Conservation (phyloP, 2,113 vertebrate species). For the Galemys pyrenaicus region DNA sequence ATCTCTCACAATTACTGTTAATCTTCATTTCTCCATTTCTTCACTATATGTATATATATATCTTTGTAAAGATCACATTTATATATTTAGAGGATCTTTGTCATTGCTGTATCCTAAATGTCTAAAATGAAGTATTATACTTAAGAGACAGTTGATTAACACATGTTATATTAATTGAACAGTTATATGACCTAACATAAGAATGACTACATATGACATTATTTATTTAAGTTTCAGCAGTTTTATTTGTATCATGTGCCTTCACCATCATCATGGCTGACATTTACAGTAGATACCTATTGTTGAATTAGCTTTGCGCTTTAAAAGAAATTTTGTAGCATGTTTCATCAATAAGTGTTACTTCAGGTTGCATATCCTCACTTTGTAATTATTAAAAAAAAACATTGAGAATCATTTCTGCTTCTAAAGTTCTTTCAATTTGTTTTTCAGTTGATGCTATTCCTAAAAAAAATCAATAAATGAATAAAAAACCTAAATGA, state of each 20-base stretch:
- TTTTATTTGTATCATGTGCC: background rate
- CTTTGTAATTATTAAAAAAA: background rate
- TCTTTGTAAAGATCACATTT: background rate
- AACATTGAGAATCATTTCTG: background rate
- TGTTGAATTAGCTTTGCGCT: background rate
- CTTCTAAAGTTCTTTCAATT: background rate
- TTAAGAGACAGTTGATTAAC: background rate
- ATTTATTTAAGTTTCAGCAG: background rate
- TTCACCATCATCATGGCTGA: background rate
- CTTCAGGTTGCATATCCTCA: background rate
- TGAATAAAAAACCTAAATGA: background rate
- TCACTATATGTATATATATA: background rate
- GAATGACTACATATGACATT: background rate
- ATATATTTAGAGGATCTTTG: background rate
- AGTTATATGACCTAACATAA: background rate
- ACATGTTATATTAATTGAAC: background rate
- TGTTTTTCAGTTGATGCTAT: background rate
- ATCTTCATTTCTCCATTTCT: background rate
- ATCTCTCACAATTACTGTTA: background rate
- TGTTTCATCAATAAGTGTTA: rapidly evolving
- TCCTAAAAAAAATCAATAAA: background rate
- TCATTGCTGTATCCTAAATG: background rate
- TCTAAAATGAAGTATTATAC: background rate
- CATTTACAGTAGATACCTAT: rapidly evolving
- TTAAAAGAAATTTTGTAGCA: background rate